Percentiles rank a stretch among this genome's conserved stretches.
Conservation (phyloP, 2,113 vertebrate species). For the Petromus typicus region DNA sequence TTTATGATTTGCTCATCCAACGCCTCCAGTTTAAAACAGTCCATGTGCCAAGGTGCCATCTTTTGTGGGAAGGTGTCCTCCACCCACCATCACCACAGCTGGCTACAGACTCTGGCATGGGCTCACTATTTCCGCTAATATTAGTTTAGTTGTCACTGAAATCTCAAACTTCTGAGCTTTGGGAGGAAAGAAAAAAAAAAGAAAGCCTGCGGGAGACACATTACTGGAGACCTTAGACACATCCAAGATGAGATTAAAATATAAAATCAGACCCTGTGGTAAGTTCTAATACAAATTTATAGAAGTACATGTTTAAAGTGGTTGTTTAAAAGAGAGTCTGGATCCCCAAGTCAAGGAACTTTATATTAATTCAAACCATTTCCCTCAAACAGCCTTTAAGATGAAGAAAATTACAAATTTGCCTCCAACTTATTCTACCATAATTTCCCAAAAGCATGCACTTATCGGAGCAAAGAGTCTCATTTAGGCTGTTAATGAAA, state of each 20-base stretch:
- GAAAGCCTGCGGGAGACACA: not conserved
- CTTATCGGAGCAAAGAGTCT: conserved; percentile 59
- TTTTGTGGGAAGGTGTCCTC: not conserved
- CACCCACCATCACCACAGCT: not conserved
- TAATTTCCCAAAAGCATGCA: conserved; percentile 49
- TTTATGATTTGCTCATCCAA: not conserved
- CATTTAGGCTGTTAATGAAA: conserved; percentile 66
- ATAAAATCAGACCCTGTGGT: conserved; percentile 37
- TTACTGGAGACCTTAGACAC: not conserved
- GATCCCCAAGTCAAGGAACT: conserved; percentile 20
- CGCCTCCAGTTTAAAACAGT: not conserved
- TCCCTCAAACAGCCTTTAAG: conserved; percentile 55
- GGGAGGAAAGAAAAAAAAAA: not conserved
- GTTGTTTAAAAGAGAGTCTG: conserved; percentile 63
- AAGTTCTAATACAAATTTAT: conserved; percentile 48
- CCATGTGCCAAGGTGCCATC: not conserved
- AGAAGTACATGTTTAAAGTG: conserved; percentile 45
- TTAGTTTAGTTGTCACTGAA: conserved; percentile 53
- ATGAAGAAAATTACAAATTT: conserved; percentile 47
- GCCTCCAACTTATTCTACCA: conserved; percentile 28
- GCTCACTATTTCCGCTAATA: conserved; percentile 33
- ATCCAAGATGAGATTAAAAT: conserved; percentile 14
- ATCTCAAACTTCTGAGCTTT: conserved; percentile 47
- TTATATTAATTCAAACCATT: conserved; percentile 62
- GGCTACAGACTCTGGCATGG: not conserved